A percentile compares a stretch with the other conserved stretches of the same genome.
phyloP scores from a whole-genome alignment of 2,113 vertebrate species.

The Sprattus sprattus region DNA sequence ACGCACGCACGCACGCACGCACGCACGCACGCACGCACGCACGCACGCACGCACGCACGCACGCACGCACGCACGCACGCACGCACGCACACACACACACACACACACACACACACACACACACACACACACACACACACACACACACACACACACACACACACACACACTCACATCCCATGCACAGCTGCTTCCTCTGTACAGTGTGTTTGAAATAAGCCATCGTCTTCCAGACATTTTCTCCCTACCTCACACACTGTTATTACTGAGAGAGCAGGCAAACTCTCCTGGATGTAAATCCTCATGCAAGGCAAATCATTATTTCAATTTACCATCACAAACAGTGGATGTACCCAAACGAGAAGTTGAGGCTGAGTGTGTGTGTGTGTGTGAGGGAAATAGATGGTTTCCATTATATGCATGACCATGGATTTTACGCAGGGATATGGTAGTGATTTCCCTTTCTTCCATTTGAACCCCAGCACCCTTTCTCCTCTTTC shows the following conservation, averaged over 20 bases:
- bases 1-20: background rate
- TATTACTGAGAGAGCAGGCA: background rate
- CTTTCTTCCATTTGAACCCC: slow-evolving; percentile 54
- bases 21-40: background rate
- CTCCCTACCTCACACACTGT: background rate
- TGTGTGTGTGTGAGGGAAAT: background rate
- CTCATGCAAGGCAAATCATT: slow-evolving; percentile 31
- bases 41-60: background rate
- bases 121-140: background rate
- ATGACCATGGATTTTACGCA: slow-evolving; percentile 65
- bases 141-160: background rate
- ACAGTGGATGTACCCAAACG: background rate
- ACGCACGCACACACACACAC: background rate
- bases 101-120: slow-evolving; percentile 9
- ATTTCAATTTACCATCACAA: slow-evolving; percentile 33
- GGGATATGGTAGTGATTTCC: slow-evolving; percentile 41
- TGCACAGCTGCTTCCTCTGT: slow-evolving; percentile 13
- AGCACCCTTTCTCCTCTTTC: slow-evolving; percentile 40
- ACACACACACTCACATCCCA: background rate
- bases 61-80: background rate
- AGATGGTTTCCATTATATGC: slow-evolving; percentile 53
- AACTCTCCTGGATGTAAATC: slow-evolving; percentile 11
- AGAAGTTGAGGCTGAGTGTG: background rate
- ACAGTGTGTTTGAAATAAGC: slow-evolving; percentile 2
- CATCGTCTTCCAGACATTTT: background rate